Evolutionary conservation across 2,113 vertebrate genomes (phyloP).

Genomic region (Cichladusa arquata): DNA sequence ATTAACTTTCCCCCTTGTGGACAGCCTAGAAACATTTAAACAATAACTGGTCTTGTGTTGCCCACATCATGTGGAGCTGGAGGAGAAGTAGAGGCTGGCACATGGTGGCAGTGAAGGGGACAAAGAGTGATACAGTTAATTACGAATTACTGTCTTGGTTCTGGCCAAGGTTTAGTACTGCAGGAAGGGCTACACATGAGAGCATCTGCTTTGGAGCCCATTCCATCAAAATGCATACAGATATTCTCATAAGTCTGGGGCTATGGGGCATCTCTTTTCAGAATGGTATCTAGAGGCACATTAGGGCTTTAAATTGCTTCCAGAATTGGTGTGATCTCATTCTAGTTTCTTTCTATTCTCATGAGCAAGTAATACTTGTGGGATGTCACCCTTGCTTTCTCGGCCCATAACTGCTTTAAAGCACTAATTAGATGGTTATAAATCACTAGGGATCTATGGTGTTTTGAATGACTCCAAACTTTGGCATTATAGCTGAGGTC

Average conservation of each 20-base stretch:
- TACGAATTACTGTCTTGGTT: not conserved
- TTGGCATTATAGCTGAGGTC: not conserved
- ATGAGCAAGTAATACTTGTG: not conserved
- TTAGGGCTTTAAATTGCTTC: not conserved
- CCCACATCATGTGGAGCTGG: not conserved
- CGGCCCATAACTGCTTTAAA: not conserved
- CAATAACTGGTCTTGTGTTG: not conserved
- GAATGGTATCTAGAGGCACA: not conserved
- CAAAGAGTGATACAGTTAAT: not conserved
- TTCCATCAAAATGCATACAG: not conserved
- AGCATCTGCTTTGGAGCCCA: fast-evolving
- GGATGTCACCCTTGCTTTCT: not conserved
- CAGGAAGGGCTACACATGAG: not conserved
- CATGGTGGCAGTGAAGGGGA: not conserved
- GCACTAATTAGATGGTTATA: not conserved
- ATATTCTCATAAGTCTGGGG: not conserved
- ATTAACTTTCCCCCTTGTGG: not conserved
- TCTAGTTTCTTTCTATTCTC: not conserved
- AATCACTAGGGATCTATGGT: not conserved
- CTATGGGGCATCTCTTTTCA: not conserved
- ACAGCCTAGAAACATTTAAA: not conserved
- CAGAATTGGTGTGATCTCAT: not conserved
- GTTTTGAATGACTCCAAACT: not conserved
- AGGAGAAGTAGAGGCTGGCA: not conserved
- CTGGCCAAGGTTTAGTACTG: not conserved